These are phyloP conservation scores for Pristionchus exspectatus DNA, from an alignment of 2,888 invertebrate genomes.

Conservation along the genomic window DNA sequence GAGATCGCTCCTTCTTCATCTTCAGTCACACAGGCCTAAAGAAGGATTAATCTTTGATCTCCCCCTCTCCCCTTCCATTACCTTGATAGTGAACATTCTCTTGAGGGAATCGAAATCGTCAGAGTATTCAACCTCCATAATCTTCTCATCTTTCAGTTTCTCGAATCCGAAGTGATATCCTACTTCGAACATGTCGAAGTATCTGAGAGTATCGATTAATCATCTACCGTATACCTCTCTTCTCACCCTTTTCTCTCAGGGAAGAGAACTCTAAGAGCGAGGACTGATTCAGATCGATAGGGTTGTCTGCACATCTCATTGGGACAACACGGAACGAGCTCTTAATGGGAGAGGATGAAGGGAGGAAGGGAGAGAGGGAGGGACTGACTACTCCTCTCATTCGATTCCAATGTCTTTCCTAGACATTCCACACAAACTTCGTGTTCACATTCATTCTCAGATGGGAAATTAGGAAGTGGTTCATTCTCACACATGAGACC, in stretches of 20 bases:
- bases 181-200: conserved; percentile 70
- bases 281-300: conserved; percentile 69
- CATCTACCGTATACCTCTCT: neutral
- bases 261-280: conserved; percentile 66
- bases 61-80: neutral
- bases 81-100: conserved; percentile 37
- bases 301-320: conserved; percentile 65
- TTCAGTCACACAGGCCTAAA: conserved; percentile 41
- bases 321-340: conserved; percentile 27
- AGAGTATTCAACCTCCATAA: conserved; percentile 51
- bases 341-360: neutral
- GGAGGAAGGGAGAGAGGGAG: neutral
- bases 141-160: conserved; percentile 66
- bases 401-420: conserved; percentile 64
- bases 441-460: conserved; percentile 72
- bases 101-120: neutral
- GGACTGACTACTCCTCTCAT: conserved; percentile 59
- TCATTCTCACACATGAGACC: conserved; percentile 63
- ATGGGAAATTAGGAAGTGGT: conserved; percentile 71
- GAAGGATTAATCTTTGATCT: neutral
- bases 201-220: conserved; percentile 52
- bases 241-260: conserved; percentile 63
- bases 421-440: conserved; percentile 68
- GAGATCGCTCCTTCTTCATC: conserved; percentile 61
- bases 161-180: conserved; percentile 68